Conservation (phyloP, 53 echinoderm and acorn worm genomes). For the Pentamera pediparva region DNA sequence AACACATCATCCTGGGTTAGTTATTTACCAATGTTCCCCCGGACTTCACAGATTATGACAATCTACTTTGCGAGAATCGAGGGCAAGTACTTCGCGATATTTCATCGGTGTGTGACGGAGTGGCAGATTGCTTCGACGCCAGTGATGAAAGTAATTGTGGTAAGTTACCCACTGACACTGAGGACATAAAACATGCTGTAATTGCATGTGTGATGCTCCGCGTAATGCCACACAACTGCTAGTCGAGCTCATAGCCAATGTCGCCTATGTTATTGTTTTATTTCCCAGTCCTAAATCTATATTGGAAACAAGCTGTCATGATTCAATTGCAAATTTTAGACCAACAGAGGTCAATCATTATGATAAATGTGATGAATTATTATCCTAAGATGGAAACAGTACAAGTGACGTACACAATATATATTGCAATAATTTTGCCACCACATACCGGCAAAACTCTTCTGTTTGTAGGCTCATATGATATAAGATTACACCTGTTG, state of each 20-base stretch:
- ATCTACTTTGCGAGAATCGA: constrained; percentile 13
- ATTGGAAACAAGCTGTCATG: too few species aligned
- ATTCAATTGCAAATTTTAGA: neutral
- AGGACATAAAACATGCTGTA: too few species aligned
- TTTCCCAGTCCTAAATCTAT: too few species aligned
- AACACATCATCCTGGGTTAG: neutral
- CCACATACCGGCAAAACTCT: too few species aligned
- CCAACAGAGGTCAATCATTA: too few species aligned
- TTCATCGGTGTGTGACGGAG: constrained; percentile 49
- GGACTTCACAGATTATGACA: constrained; percentile 6
- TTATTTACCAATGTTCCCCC: neutral
- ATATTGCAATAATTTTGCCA: too few species aligned
- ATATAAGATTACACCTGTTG: too few species aligned
- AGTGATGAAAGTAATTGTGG: constrained; percentile 71
- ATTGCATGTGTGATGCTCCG: neutral
- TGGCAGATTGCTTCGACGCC: constrained; percentile 43
- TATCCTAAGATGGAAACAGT: too few species aligned
- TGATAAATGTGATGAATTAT: too few species aligned
- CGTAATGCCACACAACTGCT: neutral
- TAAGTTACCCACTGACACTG: constrained; percentile 33
- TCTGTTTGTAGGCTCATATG: too few species aligned
- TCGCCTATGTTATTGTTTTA: too few species aligned
- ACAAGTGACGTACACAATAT: too few species aligned
- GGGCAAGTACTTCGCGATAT: constrained; percentile 21
- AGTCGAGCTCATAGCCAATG: neutral